phyloP scores from a whole-genome alignment of 2,113 vertebrate genomes.

The Apus apus region DNA sequence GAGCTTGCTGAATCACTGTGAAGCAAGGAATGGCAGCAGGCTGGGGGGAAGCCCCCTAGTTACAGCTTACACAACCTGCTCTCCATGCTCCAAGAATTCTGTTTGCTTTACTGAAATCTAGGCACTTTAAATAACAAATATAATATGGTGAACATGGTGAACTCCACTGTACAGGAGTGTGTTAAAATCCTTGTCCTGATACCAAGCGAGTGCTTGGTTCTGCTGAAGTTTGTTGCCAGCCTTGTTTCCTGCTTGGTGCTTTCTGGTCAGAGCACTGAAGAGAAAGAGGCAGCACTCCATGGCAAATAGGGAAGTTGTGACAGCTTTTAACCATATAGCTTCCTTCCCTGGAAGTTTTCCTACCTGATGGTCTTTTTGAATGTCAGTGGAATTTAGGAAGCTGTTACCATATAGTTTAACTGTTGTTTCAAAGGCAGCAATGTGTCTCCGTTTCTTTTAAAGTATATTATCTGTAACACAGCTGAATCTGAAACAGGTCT shows the following conservation, averaged over 20 bases:
- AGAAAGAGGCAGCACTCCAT: not conserved
- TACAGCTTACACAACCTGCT: not conserved
- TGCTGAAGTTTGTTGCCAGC: not conserved
- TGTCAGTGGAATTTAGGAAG: not conserved
- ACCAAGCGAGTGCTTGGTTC: not conserved
- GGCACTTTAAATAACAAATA: not conserved
- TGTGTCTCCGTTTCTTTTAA: not conserved
- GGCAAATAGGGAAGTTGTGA: not conserved
- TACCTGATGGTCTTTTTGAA: not conserved
- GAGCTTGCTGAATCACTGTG: slow-evolving; percentile 34
- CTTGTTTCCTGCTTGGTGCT: not conserved
- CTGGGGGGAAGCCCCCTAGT: not conserved
- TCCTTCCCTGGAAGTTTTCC: not conserved
- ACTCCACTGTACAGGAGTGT: not conserved
- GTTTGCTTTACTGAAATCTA: not conserved
- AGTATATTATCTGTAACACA: not conserved
- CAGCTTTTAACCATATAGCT: not conserved
- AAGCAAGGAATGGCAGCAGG: not conserved
- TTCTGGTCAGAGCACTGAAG: not conserved
- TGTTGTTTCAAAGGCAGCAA: not conserved
- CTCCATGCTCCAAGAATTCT: not conserved
- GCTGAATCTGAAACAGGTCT: not conserved
- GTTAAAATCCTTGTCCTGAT: not conserved
- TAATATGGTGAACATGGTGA: not conserved
- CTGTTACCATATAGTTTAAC: not conserved